Evolutionary conservation across 2,113 vertebrate species (phyloP), one percentile per base, ranked within the genome.

Genomic region (Pelobates fuscus): DNA sequence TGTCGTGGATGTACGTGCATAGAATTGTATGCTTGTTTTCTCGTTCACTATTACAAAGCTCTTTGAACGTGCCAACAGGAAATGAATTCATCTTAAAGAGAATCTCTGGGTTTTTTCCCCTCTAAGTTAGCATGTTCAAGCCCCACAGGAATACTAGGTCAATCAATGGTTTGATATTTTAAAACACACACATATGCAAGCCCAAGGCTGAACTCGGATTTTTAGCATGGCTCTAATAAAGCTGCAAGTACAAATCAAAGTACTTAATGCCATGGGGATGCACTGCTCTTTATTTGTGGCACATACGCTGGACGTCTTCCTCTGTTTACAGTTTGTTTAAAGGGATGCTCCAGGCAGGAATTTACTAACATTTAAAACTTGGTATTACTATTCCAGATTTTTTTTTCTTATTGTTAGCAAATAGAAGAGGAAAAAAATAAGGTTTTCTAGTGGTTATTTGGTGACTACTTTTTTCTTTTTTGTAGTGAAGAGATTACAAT

Each of bases 131-230:
- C 21, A 17, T 11, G 27, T 8, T 32, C 55, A 8, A 17, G 17
- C 49, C 57, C 37, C 54, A 41, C 8, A 43, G 71, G 57, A 26
- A 65, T 57, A 43, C 32, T 65, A 41, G 41, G 27, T 46, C 24
- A 57, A 43, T 27, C 55, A 43, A 73, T 73, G 46, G 71, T 65
- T 37, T 25, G 32, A 73, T 52, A 57, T 65, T 32, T 23, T 49
- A 62, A 62, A 61, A 71, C 49, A 54, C 18, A 64, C 26, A 32
- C 43, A 32, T 21, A 32, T 21, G 15, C 12, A 59, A 25, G 70
- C 70, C 60, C 29, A 41, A 54, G 61, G 70, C 70, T 64, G 27
- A 64, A 26, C 70, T 64, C 55, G 20, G 17, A 18, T 25, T 64
- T 37, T 23, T 37, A 64, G n/a, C 30, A 26, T 63, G 46, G 52